A percentile compares a stretch with the other conserved stretches of the same genome.
These are phyloP conservation scores for Agapetus fuscipes DNA, from an alignment of 2,888 invertebrate genomes.

Conservation along the genomic window DNA sequence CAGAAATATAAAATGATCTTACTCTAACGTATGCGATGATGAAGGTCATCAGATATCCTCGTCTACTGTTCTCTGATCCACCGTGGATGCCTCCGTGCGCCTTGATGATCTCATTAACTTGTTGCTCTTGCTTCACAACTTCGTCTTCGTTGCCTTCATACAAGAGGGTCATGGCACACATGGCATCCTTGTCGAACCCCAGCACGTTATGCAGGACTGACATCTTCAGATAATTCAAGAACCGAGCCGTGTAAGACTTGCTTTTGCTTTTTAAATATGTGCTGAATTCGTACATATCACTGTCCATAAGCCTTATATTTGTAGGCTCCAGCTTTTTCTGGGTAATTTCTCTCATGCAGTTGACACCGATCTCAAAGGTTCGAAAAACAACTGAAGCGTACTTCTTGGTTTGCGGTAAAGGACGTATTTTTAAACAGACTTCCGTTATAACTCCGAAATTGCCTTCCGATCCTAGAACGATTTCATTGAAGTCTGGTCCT, in stretches of 20 bases:
- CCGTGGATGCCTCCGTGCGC: constrained; percentile 75
- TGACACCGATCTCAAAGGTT: constrained; percentile 81
- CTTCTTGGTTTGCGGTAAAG: constrained; percentile 70
- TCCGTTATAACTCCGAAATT: constrained; percentile 93
- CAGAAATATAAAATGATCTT: constrained; percentile 27
- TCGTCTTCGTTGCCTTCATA: constrained; percentile 76
- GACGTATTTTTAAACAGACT: constrained; percentile 80
- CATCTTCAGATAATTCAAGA: constrained; percentile 57
- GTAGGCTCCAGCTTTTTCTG: constrained; percentile 81
- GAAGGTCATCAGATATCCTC: constrained; percentile 94
- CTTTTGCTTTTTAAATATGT: neutral
- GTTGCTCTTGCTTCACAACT: constrained; percentile 46
- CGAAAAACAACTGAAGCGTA: constrained; percentile 96
- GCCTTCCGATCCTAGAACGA: constrained; percentile 91
- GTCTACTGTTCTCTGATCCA: constrained; percentile 86
- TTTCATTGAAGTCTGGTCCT: constrained; percentile 85
- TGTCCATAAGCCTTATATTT: constrained; percentile 93
- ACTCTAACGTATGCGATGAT: constrained; percentile 96
- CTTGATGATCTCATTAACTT: constrained; percentile 70
- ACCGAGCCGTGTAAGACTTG: constrained; percentile 29
- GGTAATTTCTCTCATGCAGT: constrained; percentile 80
- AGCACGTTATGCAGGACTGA: constrained; percentile 81
- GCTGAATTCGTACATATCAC: constrained; percentile 81
- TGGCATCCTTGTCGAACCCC: constrained; percentile 66
- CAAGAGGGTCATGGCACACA: constrained; percentile 87